Conservation (phyloP, 2,797 vertebrate species). For the Oryzias sinensis region DNA sequence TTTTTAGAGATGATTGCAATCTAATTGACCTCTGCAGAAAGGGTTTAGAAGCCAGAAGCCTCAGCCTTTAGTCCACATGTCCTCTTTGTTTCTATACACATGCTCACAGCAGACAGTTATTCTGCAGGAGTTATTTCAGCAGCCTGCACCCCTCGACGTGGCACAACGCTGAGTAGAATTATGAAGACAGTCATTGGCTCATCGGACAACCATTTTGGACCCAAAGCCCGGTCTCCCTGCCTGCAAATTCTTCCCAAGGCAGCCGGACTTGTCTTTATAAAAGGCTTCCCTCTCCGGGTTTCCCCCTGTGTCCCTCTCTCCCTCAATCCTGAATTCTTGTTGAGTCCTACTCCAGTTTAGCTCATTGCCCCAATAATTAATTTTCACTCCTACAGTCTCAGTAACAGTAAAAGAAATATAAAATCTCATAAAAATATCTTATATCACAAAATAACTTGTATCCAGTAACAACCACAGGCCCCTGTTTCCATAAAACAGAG, state of each 20-base stretch:
- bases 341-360: slow-evolving; percentile 39
- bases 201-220: slow-evolving; percentile 41
- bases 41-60: slow-evolving; percentile 35
- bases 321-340: slow-evolving; percentile 43
- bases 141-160: slow-evolving; percentile 23
- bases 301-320: slow-evolving; percentile 31
- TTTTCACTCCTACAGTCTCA: slow-evolving; percentile 19
- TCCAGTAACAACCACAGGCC: too few relatives aligned
- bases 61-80: slow-evolving; percentile 61
- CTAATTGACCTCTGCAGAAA: slow-evolving; percentile 42
- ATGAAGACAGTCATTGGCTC: slow-evolving; percentile 44
- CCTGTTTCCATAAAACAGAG: too few relatives aligned
- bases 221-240: slow-evolving; percentile 40
- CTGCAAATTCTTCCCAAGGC: slow-evolving; percentile 51
- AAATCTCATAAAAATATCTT: not conserved
- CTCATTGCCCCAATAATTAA: slow-evolving; percentile 64
- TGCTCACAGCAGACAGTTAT: slow-evolving; percentile 34
- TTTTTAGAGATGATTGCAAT: slow-evolving; percentile 35
- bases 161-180: slow-evolving; percentile 40
- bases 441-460: not conserved
- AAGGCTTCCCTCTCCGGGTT: slow-evolving; percentile 37
- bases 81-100: slow-evolving; percentile 50
- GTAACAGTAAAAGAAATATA: slow-evolving; percentile 17
- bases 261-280: slow-evolving; percentile 68
- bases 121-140: slow-evolving; percentile 40